Conservation (phyloP, 2,888 invertebrate genomes). For the Arrhopalites spinosus region DNA sequence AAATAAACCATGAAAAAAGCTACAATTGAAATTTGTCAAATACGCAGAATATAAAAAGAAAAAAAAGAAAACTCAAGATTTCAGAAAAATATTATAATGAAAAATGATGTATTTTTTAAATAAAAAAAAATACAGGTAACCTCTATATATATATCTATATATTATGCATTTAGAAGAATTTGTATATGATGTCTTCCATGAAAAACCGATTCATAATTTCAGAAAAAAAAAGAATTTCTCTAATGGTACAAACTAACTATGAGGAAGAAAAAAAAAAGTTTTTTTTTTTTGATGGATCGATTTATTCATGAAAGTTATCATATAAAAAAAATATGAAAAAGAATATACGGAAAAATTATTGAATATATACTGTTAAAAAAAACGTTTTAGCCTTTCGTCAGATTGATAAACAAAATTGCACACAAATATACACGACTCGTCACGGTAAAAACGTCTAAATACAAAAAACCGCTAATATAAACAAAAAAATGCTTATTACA, state of each 20-base stretch:
- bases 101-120: conserved; percentile 2
- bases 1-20: not conserved
- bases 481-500: too few species aligned
- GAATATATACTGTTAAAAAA: not conserved
- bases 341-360: not conserved
- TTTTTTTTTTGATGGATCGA: too few species aligned
- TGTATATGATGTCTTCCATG: too few species aligned
- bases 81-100: conserved; percentile 6
- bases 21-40: conserved; percentile 14
- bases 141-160: not conserved
- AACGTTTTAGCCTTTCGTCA: conserved; percentile 14
- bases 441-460: too few species aligned
- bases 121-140: not conserved
- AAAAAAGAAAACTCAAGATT: conserved; percentile 2
- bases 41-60: conserved; percentile 2
- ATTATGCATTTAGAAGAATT: conserved; percentile 3
- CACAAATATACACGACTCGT: not conserved
- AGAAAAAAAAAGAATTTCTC: too few species aligned
- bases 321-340: not conserved
- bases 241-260: too few species aligned
- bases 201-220: too few species aligned
- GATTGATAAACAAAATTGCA: conserved; percentile 8
- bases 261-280: too few species aligned
- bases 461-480: too few species aligned
- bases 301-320: not conserved